phyloP scores from a whole-genome alignment of 2,888 invertebrate species.

The Embidobia sp. region DNA sequence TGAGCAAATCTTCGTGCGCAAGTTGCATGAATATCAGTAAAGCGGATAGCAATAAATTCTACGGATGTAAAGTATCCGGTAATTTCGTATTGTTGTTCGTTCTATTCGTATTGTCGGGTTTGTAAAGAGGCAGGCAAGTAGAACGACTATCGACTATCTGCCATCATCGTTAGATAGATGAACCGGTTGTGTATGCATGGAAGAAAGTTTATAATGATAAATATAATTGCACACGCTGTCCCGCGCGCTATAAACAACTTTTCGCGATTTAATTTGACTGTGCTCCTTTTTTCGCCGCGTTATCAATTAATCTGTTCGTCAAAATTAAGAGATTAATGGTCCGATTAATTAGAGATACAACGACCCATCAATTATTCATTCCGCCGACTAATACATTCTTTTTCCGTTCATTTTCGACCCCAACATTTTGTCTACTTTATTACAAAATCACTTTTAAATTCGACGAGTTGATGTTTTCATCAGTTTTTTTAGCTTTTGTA shows the following conservation, averaged over 20 bases:
- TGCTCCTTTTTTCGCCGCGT: constrained; percentile 26
- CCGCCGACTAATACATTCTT: constrained; percentile 11
- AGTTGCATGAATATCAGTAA: constrained; percentile 65
- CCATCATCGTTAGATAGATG: constrained; percentile 69
- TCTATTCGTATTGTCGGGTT: constrained; percentile 67
- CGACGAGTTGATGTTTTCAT: too few species aligned
- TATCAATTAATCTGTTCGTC: constrained; percentile 50
- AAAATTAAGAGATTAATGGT: constrained; percentile 55
- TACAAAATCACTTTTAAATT: constrained; percentile 2
- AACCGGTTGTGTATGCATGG: constrained; percentile 56
- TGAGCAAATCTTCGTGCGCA: constrained; percentile 65
- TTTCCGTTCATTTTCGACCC: background rate
- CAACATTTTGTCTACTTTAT: too few species aligned
- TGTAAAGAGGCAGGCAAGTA: constrained; percentile 76
- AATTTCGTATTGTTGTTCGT: constrained; percentile 77
- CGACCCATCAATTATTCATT: constrained; percentile 50
- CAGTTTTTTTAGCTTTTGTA: too few species aligned
- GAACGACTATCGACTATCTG: constrained; percentile 71
- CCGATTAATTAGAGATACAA: constrained; percentile 51
- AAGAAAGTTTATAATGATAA: constrained; percentile 63
- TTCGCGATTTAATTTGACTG: constrained; percentile 42
- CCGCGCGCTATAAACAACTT: constrained; percentile 40
- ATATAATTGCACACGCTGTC: constrained; percentile 58
- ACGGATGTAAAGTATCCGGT: constrained; percentile 80
- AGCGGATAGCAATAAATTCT: constrained; percentile 74